Evolutionary conservation across 2,113 vertebrate species (phyloP).

Genomic region (Poeciliopsis occidentalis): DNA sequence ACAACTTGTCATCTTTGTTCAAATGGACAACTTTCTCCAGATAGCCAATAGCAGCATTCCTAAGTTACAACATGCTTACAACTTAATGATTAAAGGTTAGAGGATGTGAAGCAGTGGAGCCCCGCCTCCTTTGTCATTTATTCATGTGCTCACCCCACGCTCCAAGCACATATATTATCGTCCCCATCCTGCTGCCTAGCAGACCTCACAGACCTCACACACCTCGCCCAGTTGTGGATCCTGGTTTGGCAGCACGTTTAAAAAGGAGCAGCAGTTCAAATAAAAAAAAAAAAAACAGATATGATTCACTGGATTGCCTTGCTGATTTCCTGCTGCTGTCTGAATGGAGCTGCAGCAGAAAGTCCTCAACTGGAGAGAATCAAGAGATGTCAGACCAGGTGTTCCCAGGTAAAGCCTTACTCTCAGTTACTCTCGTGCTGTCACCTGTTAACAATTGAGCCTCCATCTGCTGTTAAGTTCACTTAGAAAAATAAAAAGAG

Average conservation of each 20-base stretch:
- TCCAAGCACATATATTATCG: not conserved
- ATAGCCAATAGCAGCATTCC: too few relatives aligned
- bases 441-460: not conserved
- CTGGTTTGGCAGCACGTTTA: not conserved
- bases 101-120: not conserved
- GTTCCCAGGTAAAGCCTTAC: conserved; percentile 71
- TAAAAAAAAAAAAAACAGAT: conserved; percentile 22
- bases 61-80: too few relatives aligned
- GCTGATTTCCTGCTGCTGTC: conserved; percentile 34
- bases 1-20: too few relatives aligned
- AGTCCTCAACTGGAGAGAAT: conserved; percentile 58
- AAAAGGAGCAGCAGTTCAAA: not conserved
- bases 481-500: not conserved
- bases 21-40: too few relatives aligned
- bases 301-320: conserved; percentile 54
- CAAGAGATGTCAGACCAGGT: conserved; percentile 55
- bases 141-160: not conserved
- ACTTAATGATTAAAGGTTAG: too few relatives aligned
- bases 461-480: not conserved
- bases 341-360: conserved; percentile 38
- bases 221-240: not conserved
- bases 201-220: not conserved
- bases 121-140: conserved; percentile 31
- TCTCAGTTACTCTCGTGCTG: not conserved
- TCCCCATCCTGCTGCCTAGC: not conserved